phyloP scores from a whole-genome alignment of 2,797 vertebrate species.

The Phoebastria nigripes region DNA sequence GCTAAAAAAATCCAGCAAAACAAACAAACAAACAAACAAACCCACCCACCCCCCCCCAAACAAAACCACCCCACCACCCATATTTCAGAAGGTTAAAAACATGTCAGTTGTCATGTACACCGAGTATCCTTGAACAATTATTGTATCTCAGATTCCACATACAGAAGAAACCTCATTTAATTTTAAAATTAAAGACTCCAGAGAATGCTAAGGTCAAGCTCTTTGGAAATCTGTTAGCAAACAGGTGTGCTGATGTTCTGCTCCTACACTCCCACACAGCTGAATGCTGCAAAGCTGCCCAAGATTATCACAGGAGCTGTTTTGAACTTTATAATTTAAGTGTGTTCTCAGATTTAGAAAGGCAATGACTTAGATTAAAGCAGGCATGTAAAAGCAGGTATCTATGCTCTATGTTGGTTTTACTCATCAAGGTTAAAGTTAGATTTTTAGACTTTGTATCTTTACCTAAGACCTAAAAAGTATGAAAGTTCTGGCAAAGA shows the following conservation, averaged over 20 bases:
- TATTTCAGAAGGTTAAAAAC: background rate
- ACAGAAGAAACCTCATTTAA: background rate
- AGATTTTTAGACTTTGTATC: background rate
- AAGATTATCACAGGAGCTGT: background rate
- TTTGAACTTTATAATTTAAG: background rate
- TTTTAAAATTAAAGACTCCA: background rate
- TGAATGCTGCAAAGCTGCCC: background rate
- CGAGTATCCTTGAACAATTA: background rate
- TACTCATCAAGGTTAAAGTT: background rate
- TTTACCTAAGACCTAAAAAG: background rate
- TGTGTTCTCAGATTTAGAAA: background rate
- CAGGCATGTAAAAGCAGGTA: background rate
- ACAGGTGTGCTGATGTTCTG: background rate
- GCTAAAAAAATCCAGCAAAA: background rate
- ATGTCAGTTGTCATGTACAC: accelerated
- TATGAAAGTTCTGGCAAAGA: background rate
- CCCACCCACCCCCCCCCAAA: background rate
- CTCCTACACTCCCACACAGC: background rate
- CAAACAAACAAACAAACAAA: background rate
- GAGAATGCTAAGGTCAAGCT: background rate
- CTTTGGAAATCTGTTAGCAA: background rate
- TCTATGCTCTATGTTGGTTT: background rate
- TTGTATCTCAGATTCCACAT: background rate
- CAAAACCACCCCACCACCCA: background rate
- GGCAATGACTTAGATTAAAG: background rate